Evolutionary conservation across 2,888 invertebrate species (phyloP), one percentile per base, ranked within the genome.

Genomic region (Synanthedon myopaeformis): DNA sequence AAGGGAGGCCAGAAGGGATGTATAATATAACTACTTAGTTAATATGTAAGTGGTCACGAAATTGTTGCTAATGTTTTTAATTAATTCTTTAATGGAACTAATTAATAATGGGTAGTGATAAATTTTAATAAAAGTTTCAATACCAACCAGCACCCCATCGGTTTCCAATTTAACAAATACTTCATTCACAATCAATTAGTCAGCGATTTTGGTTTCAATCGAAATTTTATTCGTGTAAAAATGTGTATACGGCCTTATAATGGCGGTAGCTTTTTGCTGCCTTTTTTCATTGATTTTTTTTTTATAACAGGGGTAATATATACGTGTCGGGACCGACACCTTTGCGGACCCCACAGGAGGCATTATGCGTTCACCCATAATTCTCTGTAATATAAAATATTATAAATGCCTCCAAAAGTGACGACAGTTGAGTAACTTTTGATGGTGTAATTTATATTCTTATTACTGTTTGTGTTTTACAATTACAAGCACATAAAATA

Each of bases 241-340:
- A 75, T 74, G 64, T 72, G 70, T 70, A 60, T 58, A 65, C 65
- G 65, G 58, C 61, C 64, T 58, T 57, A 70, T 72, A 69, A 74
- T 70, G 65, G 69, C 72, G 68, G 78, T 71, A 72, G 79, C 79
- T 79, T 82, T 80, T 79, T 76, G 79, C 76, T 72, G 70, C 69
- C 59, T 64, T 67, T 70, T 68, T 65, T 63, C 58, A 51, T 58
- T 10, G 35, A 10, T 64, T 63, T 69, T 72, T 79, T 77, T 76
- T 77, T 77, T 70, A 76, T 82, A 79, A 81, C 79, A 70, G 76
- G 74, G 82, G 79, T 76, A 85, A 82, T 82, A 79, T 77, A 78
- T 82, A 85, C 79, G 83, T 78, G 86, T 77, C 72, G 78, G 73
- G 71, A 63, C 85, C 79, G 77, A 86, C 86, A 86, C 86, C 83